These are phyloP conservation scores for Parthenolecanium corni DNA, from an alignment of 2,888 invertebrate species.

Conservation along the genomic window DNA sequence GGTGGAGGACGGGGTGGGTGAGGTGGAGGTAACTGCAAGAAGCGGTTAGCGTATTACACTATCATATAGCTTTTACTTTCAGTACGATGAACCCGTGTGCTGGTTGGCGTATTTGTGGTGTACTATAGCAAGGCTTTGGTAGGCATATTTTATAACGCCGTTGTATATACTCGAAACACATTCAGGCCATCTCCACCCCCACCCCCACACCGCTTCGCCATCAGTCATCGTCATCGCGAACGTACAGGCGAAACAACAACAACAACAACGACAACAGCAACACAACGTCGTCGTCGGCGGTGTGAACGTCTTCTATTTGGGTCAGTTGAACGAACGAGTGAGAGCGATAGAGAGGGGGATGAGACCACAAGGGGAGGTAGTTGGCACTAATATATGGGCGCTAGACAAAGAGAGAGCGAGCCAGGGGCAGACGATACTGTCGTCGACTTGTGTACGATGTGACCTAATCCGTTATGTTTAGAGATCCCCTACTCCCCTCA, in stretches of 20 bases:
- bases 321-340: slow-evolving; percentile 22
- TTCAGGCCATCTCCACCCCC: too few relatives aligned
- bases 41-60: neutral
- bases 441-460: slow-evolving; percentile 9
- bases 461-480: neutral
- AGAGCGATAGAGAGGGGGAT: too few relatives aligned
- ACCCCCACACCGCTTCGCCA: neutral
- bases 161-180: too few relatives aligned
- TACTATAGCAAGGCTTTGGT: too few relatives aligned
- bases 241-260: too few relatives aligned
- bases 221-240: neutral
- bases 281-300: slow-evolving; percentile 2
- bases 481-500: slow-evolving; percentile 8
- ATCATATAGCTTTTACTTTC: slow-evolving; percentile 24
- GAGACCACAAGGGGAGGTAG: neutral
- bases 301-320: slow-evolving; percentile 27
- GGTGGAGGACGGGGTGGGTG: neutral
- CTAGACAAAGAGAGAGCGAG: too few relatives aligned
- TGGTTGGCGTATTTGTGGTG: neutral
- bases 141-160: too few relatives aligned
- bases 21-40: neutral
- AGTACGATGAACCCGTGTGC: slow-evolving; percentile 22
- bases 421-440: too few relatives aligned
- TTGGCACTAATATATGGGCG: too few relatives aligned
- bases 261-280: too few relatives aligned